Percentiles rank a stretch among this genome's conserved stretches.
Conservation (phyloP, 2,113 vertebrate genomes). For the Barnardius zonarius region DNA sequence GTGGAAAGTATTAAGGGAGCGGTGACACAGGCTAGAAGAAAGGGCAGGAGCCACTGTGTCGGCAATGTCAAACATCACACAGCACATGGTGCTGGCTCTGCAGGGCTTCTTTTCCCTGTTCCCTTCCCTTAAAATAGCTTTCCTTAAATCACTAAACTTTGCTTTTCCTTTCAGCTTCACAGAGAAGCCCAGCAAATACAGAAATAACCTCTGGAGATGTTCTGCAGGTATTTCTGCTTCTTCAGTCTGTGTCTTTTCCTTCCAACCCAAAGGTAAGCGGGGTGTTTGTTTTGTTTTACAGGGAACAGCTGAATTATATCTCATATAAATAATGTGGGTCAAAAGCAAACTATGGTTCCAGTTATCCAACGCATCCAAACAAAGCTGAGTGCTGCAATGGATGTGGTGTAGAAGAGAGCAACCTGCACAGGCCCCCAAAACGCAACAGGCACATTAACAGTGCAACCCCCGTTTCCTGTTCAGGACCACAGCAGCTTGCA, state of each 20-base stretch:
- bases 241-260: slow-evolving; percentile 58
- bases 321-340: not conserved
- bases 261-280: slow-evolving; percentile 58
- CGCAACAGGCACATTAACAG: not conserved
- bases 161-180: not conserved
- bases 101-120: not conserved
- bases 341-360: not conserved
- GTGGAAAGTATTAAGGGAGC: not conserved
- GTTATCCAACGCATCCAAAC: not conserved
- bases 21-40: not conserved
- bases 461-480: not conserved
- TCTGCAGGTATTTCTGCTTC: slow-evolving; percentile 16
- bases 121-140: not conserved
- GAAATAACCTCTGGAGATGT: slow-evolving; percentile 57
- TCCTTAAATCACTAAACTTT: not conserved
- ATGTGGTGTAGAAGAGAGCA: not conserved
- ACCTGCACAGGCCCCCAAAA: not conserved
- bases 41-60: not conserved
- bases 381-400: not conserved
- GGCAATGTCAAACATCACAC: not conserved
- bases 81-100: not conserved
- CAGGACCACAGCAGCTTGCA: not conserved
- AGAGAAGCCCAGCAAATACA: slow-evolving; percentile 16
- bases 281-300: not conserved
- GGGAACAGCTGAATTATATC: not conserved